These are phyloP conservation scores for Habropoda laboriosa DNA, from an alignment of 1,140 invertebrate genomes.

Conservation along the genomic window DNA sequence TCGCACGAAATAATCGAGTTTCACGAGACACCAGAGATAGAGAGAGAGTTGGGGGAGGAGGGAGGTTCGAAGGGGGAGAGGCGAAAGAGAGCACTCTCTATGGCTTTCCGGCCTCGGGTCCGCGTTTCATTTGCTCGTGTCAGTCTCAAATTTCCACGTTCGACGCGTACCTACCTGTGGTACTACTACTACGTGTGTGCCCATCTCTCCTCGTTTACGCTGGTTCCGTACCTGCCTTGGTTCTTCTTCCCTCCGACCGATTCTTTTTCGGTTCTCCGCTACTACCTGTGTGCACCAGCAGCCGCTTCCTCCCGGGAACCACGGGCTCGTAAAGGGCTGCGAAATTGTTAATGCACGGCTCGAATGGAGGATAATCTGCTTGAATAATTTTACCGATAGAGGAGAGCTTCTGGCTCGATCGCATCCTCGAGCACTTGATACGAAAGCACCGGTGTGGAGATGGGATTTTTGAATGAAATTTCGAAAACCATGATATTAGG, in stretches of 20 bases:
- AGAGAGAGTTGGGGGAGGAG: not conserved
- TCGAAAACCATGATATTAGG: not conserved
- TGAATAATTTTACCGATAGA: not conserved
- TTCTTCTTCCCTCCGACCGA: too few relatives aligned
- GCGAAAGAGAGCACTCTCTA: conserved; percentile 8
- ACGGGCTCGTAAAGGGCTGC: not conserved
- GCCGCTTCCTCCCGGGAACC: not conserved
- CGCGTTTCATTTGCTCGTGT: conserved; percentile 38
- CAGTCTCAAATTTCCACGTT: conserved; percentile 44
- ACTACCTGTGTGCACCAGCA: conserved; percentile 32
- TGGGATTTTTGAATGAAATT: not conserved
- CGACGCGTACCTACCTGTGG: conserved; percentile 38
- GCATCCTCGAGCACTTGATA: not conserved
- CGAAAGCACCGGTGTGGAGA: too few relatives aligned
- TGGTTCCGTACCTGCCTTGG: conserved; percentile 1
- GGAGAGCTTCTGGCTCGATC: too few relatives aligned
- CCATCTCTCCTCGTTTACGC: not conserved
- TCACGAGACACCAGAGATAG: conserved; percentile 2
- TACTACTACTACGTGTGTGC: too few relatives aligned
- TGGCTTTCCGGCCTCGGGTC: conserved; percentile 13
- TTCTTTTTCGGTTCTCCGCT: too few relatives aligned
- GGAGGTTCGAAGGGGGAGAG: not conserved
- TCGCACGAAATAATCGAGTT: conserved; percentile 48
- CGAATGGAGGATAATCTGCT: not conserved
- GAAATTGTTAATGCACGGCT: not conserved